phyloP scores from a whole-genome alignment of 2,797 vertebrate genomes.

The Rousettus madagascariensis region DNA sequence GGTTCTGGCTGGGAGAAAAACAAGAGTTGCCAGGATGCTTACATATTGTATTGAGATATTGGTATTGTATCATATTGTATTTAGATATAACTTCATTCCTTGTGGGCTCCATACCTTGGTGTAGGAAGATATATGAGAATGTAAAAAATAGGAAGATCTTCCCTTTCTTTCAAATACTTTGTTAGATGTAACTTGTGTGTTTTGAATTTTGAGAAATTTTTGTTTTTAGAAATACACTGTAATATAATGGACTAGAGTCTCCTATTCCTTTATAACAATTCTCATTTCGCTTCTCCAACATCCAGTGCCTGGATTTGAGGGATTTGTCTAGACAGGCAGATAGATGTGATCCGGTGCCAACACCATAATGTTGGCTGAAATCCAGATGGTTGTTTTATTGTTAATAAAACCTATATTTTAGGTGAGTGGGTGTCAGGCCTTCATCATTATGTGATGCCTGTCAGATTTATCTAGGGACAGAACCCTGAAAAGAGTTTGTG shows the following conservation, averaged over 20 bases:
- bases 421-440: constrained; percentile 67
- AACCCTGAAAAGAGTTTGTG: constrained; percentile 56
- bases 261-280: constrained; percentile 50
- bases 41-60: neutral
- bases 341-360: constrained; percentile 40
- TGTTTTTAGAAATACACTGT: constrained; percentile 18
- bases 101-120: neutral
- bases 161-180: neutral
- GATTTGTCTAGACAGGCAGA: constrained; percentile 75
- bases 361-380: constrained; percentile 58
- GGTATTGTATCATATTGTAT: neutral
- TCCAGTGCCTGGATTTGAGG: constrained; percentile 55
- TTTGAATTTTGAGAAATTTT: constrained; percentile 39
- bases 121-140: neutral
- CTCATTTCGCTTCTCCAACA: constrained; percentile 25
- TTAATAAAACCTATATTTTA: constrained; percentile 75
- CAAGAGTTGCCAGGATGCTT: accelerated
- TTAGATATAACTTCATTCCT: neutral
- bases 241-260: neutral
- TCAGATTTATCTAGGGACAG: constrained; percentile 72
- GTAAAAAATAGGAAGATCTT: neutral
- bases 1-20: neutral
- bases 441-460: constrained; percentile 69
- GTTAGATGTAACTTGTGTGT: neutral
- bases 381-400: constrained; percentile 70